Conservation (phyloP, 2,797 vertebrate species). For the Acipenser ruthenus region DNA sequence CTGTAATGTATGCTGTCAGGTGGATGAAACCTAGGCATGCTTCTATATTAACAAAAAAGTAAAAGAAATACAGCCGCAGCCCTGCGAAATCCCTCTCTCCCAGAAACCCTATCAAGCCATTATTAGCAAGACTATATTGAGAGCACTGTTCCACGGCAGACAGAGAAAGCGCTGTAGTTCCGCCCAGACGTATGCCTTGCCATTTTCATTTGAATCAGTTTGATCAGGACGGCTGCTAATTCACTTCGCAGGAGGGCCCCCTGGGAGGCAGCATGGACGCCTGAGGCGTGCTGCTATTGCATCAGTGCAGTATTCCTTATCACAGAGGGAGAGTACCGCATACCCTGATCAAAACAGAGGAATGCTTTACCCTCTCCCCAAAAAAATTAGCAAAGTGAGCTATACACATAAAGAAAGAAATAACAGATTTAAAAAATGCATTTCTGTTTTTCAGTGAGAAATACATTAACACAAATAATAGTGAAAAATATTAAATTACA, state of each 20-base stretch:
- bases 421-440: neutral
- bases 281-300: slow-evolving; percentile 52
- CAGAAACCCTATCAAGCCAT: slow-evolving; percentile 61
- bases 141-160: slow-evolving; percentile 72
- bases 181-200: slow-evolving; percentile 72
- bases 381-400: neutral
- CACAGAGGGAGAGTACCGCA: slow-evolving; percentile 35
- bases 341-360: slow-evolving; percentile 18
- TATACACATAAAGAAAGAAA: neutral
- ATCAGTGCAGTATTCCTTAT: slow-evolving; percentile 47
- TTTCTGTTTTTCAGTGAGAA: slow-evolving; percentile 5
- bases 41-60: neutral
- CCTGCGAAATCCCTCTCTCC: slow-evolving; percentile 30
- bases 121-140: slow-evolving; percentile 82
- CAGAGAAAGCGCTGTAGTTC: slow-evolving; percentile 59
- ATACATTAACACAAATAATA: neutral
- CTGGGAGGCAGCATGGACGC: slow-evolving; percentile 62
- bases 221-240: slow-evolving; percentile 70
- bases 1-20: neutral
- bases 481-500: slow-evolving; percentile 2
- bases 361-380: neutral
- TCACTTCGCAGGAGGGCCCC: slow-evolving; percentile 71
- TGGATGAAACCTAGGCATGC: neutral
- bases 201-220: slow-evolving; percentile 72
- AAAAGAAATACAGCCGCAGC: slow-evolving; percentile 22